Conservation (phyloP, 2,113 vertebrate species). For the Esox niger region DNA sequence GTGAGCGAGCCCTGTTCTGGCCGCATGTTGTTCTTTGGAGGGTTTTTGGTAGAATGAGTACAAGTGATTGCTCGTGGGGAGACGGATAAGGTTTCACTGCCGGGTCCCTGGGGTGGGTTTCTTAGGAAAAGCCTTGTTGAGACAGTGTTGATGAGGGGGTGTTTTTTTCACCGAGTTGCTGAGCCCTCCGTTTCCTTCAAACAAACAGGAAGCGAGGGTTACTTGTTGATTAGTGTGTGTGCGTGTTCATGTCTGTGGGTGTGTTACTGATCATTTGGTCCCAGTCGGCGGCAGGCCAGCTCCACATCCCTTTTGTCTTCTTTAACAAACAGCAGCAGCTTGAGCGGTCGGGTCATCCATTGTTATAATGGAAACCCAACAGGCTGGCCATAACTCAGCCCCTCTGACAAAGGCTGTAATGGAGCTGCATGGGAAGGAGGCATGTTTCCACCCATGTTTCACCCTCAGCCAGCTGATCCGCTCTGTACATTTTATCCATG, state of each 20-base stretch:
- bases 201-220: slow-evolving; percentile 39
- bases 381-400: slow-evolving; percentile 14
- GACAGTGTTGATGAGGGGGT: slow-evolving; percentile 8
- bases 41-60: slow-evolving; percentile 17
- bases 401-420: slow-evolving; percentile 20
- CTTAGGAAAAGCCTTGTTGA: slow-evolving; percentile 19
- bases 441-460: too few species aligned
- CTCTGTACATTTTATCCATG: not conserved
- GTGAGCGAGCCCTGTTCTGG: slow-evolving; percentile 14
- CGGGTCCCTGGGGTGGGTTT: slow-evolving; percentile 15
- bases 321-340: slow-evolving; percentile 42
- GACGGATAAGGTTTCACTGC: not conserved
- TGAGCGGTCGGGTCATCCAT: slow-evolving; percentile 9
- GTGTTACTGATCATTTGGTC: slow-evolving; percentile 33
- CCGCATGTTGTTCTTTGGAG: slow-evolving; percentile 20
- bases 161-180: slow-evolving; percentile 22
- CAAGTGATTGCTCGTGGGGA: not conserved
- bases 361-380: slow-evolving; percentile 26
- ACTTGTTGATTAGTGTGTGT: not conserved
- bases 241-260: not conserved
- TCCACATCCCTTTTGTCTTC: slow-evolving; percentile 43
- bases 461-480: slow-evolving; percentile 3
- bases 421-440: slow-evolving; percentile 1
- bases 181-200: slow-evolving; percentile 12
- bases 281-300: slow-evolving; percentile 44